phyloP scores from a whole-genome alignment of 2,888 invertebrate genomes.

The Terebella lapidaria region DNA sequence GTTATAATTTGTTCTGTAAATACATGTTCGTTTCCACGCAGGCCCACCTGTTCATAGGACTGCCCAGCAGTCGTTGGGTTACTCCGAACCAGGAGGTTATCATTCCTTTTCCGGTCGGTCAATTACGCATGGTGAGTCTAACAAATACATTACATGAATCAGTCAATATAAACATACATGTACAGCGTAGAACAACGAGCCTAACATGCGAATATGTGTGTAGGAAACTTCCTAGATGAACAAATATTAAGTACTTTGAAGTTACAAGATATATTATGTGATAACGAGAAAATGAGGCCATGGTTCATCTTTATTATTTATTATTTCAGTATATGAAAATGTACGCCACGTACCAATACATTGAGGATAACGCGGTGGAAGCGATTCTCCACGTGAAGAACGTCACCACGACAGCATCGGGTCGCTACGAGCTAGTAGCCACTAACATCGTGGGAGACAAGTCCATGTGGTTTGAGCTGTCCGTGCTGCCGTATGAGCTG shows the following conservation, averaged over 20 bases:
- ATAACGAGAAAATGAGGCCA: too few species aligned
- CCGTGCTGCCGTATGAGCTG: neutral
- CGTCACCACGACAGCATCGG: neutral
- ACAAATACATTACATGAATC: too few species aligned
- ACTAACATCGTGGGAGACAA: neutral
- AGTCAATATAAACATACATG: too few species aligned
- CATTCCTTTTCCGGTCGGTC: neutral
- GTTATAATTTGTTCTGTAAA: too few species aligned
- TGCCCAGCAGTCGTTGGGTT: neutral
- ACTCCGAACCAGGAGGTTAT: neutral
- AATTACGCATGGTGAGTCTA: neutral
- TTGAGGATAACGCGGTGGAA: neutral
- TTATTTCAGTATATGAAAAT: too few species aligned
- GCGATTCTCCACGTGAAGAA: neutral
- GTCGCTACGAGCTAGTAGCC: neutral
- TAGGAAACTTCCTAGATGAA: too few species aligned
- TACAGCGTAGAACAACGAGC: too few species aligned
- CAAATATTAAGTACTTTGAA: too few species aligned
- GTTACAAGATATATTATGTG: too few species aligned
- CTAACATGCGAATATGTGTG: too few species aligned
- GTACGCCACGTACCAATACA: neutral
- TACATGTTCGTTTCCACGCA: neutral
- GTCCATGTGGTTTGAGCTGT: neutral
- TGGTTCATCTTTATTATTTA: too few species aligned
- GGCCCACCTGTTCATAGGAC: neutral